Percentiles rank a stretch among this genome's conserved stretches.
Conservation (phyloP, 2,113 vertebrate genomes). For the Dipodomys ordii region DNA sequence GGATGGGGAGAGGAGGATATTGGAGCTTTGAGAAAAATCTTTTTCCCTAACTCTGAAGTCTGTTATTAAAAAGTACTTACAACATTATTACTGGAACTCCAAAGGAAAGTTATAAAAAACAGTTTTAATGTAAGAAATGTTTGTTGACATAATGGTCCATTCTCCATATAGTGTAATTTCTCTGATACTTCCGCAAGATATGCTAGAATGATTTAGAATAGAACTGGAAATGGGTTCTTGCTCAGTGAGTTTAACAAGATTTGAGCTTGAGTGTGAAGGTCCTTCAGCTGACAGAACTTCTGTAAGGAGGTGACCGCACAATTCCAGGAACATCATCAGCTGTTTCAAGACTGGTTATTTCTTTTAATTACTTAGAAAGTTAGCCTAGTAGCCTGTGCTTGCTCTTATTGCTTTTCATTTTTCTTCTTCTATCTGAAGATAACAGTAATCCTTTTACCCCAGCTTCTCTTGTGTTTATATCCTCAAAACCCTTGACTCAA, state of each 20-base stretch:
- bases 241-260: not conserved
- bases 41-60: not conserved
- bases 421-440: slow-evolving; percentile 35
- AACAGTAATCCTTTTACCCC: not conserved
- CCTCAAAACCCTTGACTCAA: slow-evolving; percentile 30
- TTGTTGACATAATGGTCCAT: not conserved
- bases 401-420: slow-evolving; percentile 17
- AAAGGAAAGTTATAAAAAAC: not conserved
- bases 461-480: slow-evolving; percentile 4
- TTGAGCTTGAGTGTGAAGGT: not conserved
- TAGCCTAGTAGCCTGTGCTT: not conserved
- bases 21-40: slow-evolving; percentile 14
- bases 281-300: not conserved
- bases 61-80: slow-evolving; percentile 28
- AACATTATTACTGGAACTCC: not conserved
- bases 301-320: not conserved
- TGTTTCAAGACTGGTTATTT: not conserved
- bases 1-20: not conserved
- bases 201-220: not conserved
- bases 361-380: slow-evolving; percentile 13
- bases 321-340: not conserved
- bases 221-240: not conserved
- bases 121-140: not conserved
- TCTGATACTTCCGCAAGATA: not conserved
- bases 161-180: not conserved